A percentile compares a stretch with the other conserved stretches of the same genome.
These are phyloP conservation scores for Eulemur mongoz DNA, from an alignment of 2,797 vertebrate genomes.

Conservation along the genomic window DNA sequence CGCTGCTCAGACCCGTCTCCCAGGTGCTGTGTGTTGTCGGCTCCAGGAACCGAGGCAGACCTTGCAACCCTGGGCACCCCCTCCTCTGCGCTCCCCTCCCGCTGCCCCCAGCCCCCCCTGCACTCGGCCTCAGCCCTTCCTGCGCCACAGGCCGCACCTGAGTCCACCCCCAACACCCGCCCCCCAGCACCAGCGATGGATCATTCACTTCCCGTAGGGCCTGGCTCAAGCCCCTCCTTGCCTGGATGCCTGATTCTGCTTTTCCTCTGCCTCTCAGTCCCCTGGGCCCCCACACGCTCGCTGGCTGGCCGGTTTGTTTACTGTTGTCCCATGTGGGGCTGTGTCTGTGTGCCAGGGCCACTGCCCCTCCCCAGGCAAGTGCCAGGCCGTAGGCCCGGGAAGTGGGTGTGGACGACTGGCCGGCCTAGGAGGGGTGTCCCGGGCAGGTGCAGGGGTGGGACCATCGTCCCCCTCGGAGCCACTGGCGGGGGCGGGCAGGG, in stretches of 20 bases:
- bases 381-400: background rate
- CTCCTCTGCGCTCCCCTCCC: background rate
- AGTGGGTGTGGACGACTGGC: too few relatives aligned
- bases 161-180: accelerated
- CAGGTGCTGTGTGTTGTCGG: accelerated
- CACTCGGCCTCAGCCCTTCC: background rate
- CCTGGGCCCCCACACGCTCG: background rate
- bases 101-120: background rate
- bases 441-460: background rate
- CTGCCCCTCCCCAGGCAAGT: background rate
- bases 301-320: too few relatives aligned
- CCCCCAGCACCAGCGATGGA: background rate
- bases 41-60: background rate
- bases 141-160: background rate
- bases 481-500: accelerated
- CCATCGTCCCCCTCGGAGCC: background rate
- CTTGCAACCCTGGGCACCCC: too few relatives aligned
- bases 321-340: accelerated
- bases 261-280: background rate
- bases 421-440: background rate
- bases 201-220: too few relatives aligned
- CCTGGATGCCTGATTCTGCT: background rate
- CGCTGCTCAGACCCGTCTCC: background rate
- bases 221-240: background rate
- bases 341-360: accelerated